phyloP scores from a whole-genome alignment of 30 jellyfish, hydroid and myxozoan genomes.

The Aurelia coerulea region DNA sequence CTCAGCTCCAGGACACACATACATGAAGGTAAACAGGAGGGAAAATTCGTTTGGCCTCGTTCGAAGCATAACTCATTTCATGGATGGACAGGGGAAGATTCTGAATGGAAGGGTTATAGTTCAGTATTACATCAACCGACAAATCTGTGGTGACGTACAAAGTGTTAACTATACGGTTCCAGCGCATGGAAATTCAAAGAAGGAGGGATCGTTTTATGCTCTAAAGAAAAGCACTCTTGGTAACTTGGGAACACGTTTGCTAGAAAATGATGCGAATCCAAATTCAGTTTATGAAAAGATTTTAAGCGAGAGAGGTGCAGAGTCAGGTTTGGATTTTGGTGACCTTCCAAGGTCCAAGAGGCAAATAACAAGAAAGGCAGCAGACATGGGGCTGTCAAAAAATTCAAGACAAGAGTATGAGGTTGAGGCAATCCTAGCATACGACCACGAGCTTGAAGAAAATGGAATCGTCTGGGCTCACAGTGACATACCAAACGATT shows the following conservation, averaged over 20 bases:
- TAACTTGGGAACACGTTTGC: not conserved
- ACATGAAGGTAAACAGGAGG: too few species aligned
- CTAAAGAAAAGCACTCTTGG: slow-evolving; percentile 26
- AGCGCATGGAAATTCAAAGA: slow-evolving; percentile 19
- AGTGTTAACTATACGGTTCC: not conserved
- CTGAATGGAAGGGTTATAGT: not conserved
- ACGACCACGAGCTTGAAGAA: slow-evolving; percentile 8
- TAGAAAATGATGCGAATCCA: not conserved
- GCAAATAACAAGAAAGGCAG: not conserved
- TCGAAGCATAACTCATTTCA: too few species aligned
- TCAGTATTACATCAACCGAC: not conserved
- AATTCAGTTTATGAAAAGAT: not conserved
- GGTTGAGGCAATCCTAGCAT: slow-evolving; percentile 13
- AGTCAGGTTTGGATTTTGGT: slow-evolving; percentile 1
- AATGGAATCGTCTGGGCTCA: slow-evolving; percentile 7
- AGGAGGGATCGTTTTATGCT: slow-evolving; percentile 3
- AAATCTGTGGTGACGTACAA: slow-evolving; percentile 13
- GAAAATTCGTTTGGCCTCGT: too few species aligned
- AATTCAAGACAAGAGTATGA: not conserved
- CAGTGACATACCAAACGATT: slow-evolving; percentile 1
- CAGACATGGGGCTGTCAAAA: not conserved
- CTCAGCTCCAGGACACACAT: too few species aligned
- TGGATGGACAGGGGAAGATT: not conserved
- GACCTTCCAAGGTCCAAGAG: slow-evolving; percentile 9
- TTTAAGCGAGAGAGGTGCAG: not conserved